Conservation (phyloP, 2,797 vertebrate species). For the Spheniscus humboldti region DNA sequence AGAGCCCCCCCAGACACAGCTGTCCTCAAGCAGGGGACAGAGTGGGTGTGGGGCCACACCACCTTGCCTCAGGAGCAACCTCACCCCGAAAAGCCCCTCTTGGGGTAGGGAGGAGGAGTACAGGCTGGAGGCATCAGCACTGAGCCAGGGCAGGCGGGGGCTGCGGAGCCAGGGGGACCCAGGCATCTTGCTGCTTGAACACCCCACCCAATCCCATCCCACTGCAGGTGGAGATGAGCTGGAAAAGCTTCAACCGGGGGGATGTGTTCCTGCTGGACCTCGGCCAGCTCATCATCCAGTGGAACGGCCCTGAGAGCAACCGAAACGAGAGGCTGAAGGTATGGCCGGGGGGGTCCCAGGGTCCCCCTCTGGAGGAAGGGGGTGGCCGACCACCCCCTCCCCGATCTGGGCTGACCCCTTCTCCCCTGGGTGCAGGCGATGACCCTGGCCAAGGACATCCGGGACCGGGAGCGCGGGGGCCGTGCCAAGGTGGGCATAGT, state of each 20-base stretch:
- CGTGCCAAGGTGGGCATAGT: slow-evolving; percentile 80
- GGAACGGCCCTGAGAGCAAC: slow-evolving; percentile 86
- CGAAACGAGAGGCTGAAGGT: slow-evolving; percentile 83
- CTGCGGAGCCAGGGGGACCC: neutral
- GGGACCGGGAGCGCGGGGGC: slow-evolving; percentile 84
- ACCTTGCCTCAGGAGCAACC: neutral
- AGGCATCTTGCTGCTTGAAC: neutral
- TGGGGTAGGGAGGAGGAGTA: neutral
- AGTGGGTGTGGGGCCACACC: neutral
- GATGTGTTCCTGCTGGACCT: slow-evolving; percentile 87
- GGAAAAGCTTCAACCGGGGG: slow-evolving; percentile 85
- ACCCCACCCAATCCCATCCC: neutral
- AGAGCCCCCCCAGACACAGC: neutral
- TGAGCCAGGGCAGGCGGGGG: neutral
- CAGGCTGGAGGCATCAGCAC: neutral
- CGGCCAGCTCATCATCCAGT: slow-evolving; percentile 85
- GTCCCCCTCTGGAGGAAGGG: neutral
- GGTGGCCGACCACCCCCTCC: neutral
- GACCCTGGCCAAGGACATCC: slow-evolving; percentile 86
- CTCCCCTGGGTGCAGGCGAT: slow-evolving; percentile 71
- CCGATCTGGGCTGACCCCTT: neutral
- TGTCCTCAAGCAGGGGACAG: neutral
- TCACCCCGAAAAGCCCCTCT: neutral
- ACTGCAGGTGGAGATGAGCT: slow-evolving; percentile 84
- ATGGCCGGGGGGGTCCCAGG: neutral